phyloP scores from a whole-genome alignment of 2,888 invertebrate species.

The Ectemnius continuus region DNA sequence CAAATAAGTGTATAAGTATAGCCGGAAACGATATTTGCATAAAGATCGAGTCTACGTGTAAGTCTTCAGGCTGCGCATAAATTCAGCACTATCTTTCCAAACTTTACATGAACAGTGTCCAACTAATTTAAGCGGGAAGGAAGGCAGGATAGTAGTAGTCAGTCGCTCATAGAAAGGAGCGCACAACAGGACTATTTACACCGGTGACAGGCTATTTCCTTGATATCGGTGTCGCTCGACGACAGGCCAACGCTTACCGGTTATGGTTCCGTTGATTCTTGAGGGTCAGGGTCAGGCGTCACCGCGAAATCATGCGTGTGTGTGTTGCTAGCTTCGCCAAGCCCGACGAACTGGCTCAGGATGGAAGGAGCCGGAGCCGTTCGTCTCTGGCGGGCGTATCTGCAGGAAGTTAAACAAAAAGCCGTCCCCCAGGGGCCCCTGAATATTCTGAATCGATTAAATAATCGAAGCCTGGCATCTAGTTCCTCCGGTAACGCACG shows the following conservation, averaged over 20 bases:
- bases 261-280: conserved; percentile 41
- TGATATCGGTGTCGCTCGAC: conserved; percentile 62
- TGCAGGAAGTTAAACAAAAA: conserved; percentile 77
- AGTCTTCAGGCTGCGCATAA: no score
- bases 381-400: conserved; percentile 59
- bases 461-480: conserved; percentile 77
- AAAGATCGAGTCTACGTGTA: no score
- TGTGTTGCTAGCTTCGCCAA: background rate
- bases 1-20: no score
- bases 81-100: no score
- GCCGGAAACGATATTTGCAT: no score
- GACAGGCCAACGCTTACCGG: conserved; percentile 48
- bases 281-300: conserved; percentile 40
- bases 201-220: conserved; percentile 59
- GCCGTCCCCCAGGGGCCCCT: conserved; percentile 68
- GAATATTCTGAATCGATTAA: conserved; percentile 78
- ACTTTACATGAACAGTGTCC: no score
- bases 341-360: conserved; percentile 13
- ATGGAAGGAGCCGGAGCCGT: conserved; percentile 52
- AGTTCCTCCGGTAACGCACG: conserved; percentile 47
- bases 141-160: no score
- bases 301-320: background rate
- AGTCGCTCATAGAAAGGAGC: no score
- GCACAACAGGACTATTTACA: conserved; percentile 33
- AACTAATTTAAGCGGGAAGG: no score